Evolutionary conservation across 1,140 invertebrate species (phyloP).

Genomic region (Grapholita molesta): DNA sequence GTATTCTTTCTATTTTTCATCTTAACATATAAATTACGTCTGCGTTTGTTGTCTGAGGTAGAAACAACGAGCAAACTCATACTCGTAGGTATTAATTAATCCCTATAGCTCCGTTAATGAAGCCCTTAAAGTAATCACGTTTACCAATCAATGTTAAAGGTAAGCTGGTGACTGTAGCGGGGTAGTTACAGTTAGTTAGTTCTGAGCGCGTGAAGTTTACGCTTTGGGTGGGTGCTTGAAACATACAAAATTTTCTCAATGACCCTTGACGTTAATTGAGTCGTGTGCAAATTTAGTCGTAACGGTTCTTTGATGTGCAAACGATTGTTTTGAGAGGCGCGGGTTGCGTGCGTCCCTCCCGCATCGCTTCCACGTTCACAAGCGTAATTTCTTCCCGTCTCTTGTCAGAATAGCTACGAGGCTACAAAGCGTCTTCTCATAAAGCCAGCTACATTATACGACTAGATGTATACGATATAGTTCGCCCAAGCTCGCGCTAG

Average conservation of each 20-base stretch:
- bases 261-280: neutral
- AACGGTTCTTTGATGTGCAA: slow-evolving; percentile 16
- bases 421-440: neutral
- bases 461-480: neutral
- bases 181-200: neutral
- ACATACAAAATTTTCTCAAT: neutral
- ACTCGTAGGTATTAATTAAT: neutral
- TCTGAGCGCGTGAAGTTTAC: neutral
- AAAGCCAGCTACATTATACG: neutral
- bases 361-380: neutral
- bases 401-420: neutral
- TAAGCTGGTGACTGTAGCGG: neutral
- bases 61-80: neutral
- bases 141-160: slow-evolving; percentile 15
- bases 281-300: neutral
- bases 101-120: slow-evolving; percentile 7
- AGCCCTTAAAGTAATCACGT: slow-evolving; percentile 13
- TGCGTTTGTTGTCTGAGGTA: neutral
- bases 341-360: neutral
- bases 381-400: slow-evolving; percentile 3
- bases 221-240: neutral
- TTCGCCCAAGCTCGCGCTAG: neutral
- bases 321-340: slow-evolving; percentile 3
- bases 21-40: neutral
- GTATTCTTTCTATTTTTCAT: neutral